Conservation (phyloP, 2,888 invertebrate species). For the Carpatolechia fugitivella region DNA sequence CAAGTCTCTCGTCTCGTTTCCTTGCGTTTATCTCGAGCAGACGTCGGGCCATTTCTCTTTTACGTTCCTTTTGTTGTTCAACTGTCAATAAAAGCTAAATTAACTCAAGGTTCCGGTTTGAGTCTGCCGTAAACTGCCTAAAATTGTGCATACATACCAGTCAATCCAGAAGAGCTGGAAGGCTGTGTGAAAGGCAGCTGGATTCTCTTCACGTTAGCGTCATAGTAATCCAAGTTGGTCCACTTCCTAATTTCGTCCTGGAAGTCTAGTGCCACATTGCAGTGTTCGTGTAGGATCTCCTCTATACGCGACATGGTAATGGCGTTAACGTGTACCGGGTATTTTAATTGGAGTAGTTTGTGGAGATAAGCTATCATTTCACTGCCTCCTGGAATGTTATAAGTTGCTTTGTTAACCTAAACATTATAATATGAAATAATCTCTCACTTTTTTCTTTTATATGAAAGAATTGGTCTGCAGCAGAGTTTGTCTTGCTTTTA, state of each 20-base stretch:
- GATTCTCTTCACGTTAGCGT: slow-evolving; percentile 88
- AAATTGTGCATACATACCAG: slow-evolving; percentile 60
- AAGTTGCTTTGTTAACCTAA: no score
- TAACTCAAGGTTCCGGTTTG: no score
- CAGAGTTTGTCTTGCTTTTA: no score
- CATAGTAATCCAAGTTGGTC: slow-evolving; percentile 90
- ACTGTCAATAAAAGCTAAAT: slow-evolving; percentile 42
- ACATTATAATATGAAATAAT: no score
- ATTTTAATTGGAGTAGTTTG: slow-evolving; percentile 93
- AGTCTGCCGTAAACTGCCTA: no score
- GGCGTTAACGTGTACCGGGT: slow-evolving; percentile 93
- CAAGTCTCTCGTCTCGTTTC: slow-evolving; percentile 91
- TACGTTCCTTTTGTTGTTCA: slow-evolving; percentile 92
- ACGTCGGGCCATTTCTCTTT: slow-evolving; percentile 90
- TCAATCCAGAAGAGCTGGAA: slow-evolving; percentile 80
- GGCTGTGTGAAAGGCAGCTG: slow-evolving; percentile 90
- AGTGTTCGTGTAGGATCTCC: slow-evolving; percentile 90
- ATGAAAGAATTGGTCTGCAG: no score
- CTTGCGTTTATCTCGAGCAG: slow-evolving; percentile 94
- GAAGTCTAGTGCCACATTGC: slow-evolving; percentile 88
- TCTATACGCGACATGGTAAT: slow-evolving; percentile 93
- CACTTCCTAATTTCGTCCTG: slow-evolving; percentile 88
- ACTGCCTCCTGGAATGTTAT: slow-evolving; percentile 81
- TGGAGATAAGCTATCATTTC: slow-evolving; percentile 92
- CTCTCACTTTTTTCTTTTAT: no score